phyloP scores from a whole-genome alignment of 2,888 invertebrate genomes.

The Rhagophthalmus giganteus region DNA sequence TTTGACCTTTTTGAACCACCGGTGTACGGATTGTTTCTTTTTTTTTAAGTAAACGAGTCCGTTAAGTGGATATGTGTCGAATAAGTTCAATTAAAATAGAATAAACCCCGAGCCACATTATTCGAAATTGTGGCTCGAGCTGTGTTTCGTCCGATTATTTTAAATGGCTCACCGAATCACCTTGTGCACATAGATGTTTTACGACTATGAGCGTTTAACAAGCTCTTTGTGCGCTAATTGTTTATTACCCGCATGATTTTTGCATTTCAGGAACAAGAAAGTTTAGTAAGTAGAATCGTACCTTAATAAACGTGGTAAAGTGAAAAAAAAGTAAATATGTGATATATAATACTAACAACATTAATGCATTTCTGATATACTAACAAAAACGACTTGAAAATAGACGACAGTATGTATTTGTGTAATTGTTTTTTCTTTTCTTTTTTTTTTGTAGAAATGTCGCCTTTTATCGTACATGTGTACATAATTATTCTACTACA shows the following conservation, averaged over 20 bases:
- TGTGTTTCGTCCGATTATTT: too few species aligned
- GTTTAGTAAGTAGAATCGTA: slow-evolving; percentile 63
- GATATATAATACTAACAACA: slow-evolving; percentile 2
- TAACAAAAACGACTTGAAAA: not conserved
- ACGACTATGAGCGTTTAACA: not conserved
- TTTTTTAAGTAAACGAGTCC: too few species aligned
- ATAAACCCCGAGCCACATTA: too few species aligned
- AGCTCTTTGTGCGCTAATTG: slow-evolving; percentile 8
- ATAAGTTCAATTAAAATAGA: too few species aligned
- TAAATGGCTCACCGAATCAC: too few species aligned
- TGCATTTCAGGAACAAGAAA: slow-evolving; percentile 67
- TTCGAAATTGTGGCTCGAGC: too few species aligned
- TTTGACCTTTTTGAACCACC: too few species aligned
- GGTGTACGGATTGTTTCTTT: too few species aligned
- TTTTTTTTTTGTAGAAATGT: not conserved
- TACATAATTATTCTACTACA: not conserved
- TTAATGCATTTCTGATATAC: not conserved
- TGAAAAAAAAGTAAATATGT: slow-evolving; percentile 4
- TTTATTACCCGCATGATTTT: slow-evolving; percentile 47
- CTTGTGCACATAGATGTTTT: too few species aligned
- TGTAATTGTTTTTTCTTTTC: not conserved
- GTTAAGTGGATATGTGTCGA: too few species aligned
- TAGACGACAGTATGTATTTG: not conserved
- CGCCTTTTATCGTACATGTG: not conserved
- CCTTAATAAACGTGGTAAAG: slow-evolving; percentile 22